phyloP scores from a whole-genome alignment of 2,888 invertebrate species.

The Sipha maydis region DNA sequence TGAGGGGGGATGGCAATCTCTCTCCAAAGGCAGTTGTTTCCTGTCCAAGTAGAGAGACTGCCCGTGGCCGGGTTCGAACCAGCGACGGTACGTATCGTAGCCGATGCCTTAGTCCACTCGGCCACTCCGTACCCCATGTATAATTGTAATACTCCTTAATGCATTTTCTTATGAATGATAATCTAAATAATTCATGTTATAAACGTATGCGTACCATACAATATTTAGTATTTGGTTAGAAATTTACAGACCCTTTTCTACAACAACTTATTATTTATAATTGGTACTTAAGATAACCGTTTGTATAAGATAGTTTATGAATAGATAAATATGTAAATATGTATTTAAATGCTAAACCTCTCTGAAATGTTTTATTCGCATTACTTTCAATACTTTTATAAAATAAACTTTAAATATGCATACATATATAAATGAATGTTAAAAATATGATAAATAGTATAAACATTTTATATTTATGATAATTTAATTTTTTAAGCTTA shows the following conservation, averaged over 20 bases:
- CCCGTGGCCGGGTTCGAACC: too few relatives aligned
- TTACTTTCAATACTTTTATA: not conserved
- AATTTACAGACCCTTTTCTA: not conserved
- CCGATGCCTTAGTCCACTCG: too few relatives aligned
- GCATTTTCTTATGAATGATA: too few relatives aligned
- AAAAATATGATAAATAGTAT: not conserved
- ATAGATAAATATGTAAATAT: not conserved
- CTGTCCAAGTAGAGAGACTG: too few relatives aligned
- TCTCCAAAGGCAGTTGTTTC: too few relatives aligned
- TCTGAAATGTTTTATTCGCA: not conserved
- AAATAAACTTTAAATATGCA: not conserved
- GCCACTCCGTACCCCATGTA: too few relatives aligned
- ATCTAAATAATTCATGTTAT: too few relatives aligned
- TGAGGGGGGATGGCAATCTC: too few relatives aligned
- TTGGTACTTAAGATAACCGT: not conserved
- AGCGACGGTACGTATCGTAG: too few relatives aligned
- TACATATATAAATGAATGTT: not conserved
- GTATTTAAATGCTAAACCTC: not conserved
- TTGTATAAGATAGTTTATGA: not conserved
- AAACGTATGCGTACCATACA: too few relatives aligned
- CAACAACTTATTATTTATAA: not conserved
- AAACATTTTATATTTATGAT: too few relatives aligned
- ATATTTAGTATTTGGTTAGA: not conserved
- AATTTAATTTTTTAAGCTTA: not conserved
- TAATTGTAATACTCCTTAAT: too few relatives aligned